Conservation (phyloP, 2,797 vertebrate species). For the Chrysocyon brachyurus region DNA sequence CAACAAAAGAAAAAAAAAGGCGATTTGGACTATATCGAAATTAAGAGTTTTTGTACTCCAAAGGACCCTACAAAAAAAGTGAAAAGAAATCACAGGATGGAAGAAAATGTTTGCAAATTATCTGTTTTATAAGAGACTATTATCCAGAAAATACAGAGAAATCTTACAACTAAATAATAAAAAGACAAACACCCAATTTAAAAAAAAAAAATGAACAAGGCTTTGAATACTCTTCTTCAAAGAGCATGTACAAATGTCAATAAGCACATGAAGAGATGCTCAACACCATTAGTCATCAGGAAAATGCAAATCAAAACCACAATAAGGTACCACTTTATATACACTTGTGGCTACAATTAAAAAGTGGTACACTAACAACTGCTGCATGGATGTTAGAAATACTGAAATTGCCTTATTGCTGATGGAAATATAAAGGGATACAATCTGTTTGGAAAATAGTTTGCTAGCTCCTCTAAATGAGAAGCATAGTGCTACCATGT, state of each 20-base stretch:
- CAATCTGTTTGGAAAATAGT: not conserved
- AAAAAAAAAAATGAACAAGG: not conserved
- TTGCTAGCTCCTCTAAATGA: not conserved
- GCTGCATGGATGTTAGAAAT: not conserved
- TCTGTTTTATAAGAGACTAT: not conserved
- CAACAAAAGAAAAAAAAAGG: not conserved
- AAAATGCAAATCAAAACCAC: slow-evolving; percentile 13
- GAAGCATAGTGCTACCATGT: not conserved
- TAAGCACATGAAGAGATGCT: not conserved
- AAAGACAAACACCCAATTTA: not conserved
- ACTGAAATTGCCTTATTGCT: not conserved
- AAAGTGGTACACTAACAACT: not conserved
- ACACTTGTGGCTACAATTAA: not conserved
- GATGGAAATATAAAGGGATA: not conserved
- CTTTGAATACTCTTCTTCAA: not conserved
- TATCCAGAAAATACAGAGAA: not conserved
- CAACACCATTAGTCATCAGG: not conserved
- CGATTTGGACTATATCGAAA: not conserved
- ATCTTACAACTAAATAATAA: not conserved
- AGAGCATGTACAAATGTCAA: not conserved
- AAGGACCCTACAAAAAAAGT: not conserved
- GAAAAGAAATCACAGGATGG: not conserved
- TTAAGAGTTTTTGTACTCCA: not conserved
- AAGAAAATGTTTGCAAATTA: not conserved
- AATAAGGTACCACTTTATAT: not conserved